Conservation (phyloP, 2,888 invertebrate species). For the Diplolepis rosae region DNA sequence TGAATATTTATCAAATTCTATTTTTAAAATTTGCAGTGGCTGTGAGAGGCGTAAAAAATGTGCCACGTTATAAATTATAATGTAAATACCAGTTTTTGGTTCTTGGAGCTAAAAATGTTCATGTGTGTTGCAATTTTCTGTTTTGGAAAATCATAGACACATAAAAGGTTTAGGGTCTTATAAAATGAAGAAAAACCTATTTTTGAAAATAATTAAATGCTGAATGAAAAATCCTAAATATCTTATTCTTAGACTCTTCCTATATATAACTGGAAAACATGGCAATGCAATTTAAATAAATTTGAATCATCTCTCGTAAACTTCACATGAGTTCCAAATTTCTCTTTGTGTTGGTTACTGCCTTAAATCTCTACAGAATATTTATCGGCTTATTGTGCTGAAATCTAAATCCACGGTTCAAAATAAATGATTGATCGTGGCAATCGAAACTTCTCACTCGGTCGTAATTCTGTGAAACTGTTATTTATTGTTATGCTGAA, state of each 20-base stretch:
- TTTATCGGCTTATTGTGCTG: slow-evolving; percentile 29
- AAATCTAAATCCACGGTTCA: slow-evolving; percentile 17
- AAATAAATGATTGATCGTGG: slow-evolving; percentile 23
- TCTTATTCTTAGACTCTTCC: not conserved
- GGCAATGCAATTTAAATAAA: slow-evolving; percentile 23
- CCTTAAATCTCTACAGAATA: slow-evolving; percentile 10
- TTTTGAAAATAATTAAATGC: too few species aligned
- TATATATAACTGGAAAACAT: not conserved
- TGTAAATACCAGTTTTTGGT: too few species aligned
- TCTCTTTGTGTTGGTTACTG: not conserved
- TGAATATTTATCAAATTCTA: too few species aligned
- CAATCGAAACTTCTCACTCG: slow-evolving; percentile 23
- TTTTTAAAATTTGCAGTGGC: too few species aligned
- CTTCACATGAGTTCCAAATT: slow-evolving; percentile 15
- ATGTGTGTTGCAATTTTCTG: too few species aligned
- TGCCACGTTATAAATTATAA: too few species aligned
- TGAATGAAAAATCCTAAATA: too few species aligned
- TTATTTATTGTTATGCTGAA: slow-evolving; percentile 19
- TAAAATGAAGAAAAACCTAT: too few species aligned
- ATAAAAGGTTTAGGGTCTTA: too few species aligned
- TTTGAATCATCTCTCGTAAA: slow-evolving; percentile 15
- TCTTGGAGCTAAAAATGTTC: too few species aligned
- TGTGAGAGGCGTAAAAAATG: too few species aligned
- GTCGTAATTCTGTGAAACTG: slow-evolving; percentile 8
- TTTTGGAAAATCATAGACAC: too few species aligned